A percentile compares a stretch with the other conserved stretches of the same genome.
These are phyloP conservation scores for Psittacula echo DNA, from an alignment of 2,797 vertebrate species.

Conservation along the genomic window DNA sequence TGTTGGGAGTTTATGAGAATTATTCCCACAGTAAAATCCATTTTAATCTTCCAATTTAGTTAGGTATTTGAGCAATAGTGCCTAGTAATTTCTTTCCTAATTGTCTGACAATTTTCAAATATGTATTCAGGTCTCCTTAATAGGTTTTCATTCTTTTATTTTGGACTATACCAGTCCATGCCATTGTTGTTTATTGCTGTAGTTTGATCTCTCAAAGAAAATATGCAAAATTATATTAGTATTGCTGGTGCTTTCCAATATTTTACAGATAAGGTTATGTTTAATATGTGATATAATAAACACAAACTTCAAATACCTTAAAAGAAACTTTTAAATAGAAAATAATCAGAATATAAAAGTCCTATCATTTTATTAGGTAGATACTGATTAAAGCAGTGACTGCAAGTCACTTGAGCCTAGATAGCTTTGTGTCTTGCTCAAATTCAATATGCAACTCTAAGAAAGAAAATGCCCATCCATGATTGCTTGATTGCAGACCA, in stretches of 20 bases:
- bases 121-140: background rate
- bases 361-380: background rate
- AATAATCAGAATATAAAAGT: background rate
- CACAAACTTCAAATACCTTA: background rate
- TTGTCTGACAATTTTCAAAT: constrained; percentile 14
- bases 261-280: background rate
- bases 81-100: constrained; percentile 30
- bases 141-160: constrained; percentile 26
- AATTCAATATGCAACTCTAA: background rate
- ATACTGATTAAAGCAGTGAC: background rate
- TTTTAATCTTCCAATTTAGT: constrained; percentile 21
- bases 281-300: constrained; percentile 8
- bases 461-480: background rate
- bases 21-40: constrained; percentile 5
- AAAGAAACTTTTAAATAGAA: constrained; percentile 25
- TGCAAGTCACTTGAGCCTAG: background rate
- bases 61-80: background rate
- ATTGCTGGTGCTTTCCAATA: background rate
- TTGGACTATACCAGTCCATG: background rate
- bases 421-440: constrained; percentile 15
- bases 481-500: background rate
- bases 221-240: background rate
- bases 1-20: background rate
- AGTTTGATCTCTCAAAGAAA: background rate
- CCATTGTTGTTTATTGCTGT: background rate